Evolutionary conservation across 1,140 invertebrate species (phyloP).

Genomic region (Polypedilum vanderplanki): DNA sequence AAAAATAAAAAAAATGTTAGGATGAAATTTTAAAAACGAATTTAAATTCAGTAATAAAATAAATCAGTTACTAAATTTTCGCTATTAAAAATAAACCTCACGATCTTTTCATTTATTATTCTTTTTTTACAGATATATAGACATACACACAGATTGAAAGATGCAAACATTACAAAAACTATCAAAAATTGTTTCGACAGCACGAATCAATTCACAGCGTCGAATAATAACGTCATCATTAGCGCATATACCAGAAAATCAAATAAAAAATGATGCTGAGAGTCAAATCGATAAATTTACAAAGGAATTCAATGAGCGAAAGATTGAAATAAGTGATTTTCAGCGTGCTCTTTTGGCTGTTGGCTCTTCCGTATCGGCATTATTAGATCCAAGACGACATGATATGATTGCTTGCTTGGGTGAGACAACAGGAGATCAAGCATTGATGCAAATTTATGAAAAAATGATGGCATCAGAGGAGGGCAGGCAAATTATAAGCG

Average conservation of each 20-base stretch:
- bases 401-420: constrained; percentile 93
- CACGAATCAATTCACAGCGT: background rate
- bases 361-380: constrained; percentile 69
- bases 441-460: constrained; percentile 61
- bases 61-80: too few relatives aligned
- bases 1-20: too few relatives aligned
- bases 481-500: constrained; percentile 63
- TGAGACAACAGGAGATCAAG: constrained; percentile 73
- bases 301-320: constrained; percentile 34
- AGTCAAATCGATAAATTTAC: constrained; percentile 34
- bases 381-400: constrained; percentile 64
- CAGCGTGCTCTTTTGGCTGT: constrained; percentile 68
- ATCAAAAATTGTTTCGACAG: background rate
- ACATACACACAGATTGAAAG: background rate
- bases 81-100: too few relatives aligned
- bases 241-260: background rate
- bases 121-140: too few relatives aligned
- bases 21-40: too few relatives aligned
- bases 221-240: background rate
- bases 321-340: constrained; percentile 62
- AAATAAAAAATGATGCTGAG: background rate
- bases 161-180: constrained; percentile 1
- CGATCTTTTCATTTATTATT: too few relatives aligned
- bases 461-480: constrained; percentile 53
- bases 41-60: too few relatives aligned